Evolutionary conservation across 2,888 invertebrate species (phyloP), one percentile per base, ranked within the genome.

Genomic region (Erebia ligea): DNA sequence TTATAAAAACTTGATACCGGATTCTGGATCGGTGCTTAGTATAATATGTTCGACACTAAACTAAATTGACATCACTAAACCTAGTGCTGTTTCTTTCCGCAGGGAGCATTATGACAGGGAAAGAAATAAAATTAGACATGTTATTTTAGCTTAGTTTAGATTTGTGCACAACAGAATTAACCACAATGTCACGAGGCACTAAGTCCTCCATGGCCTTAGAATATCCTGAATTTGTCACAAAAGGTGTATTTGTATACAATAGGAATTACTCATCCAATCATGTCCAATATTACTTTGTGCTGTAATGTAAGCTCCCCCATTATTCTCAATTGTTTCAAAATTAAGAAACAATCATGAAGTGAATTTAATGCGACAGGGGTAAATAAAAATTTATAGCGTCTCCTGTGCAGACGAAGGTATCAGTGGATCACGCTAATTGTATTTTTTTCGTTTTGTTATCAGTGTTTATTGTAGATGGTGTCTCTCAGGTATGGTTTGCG

Each of bases 291-390:
- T 34, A 17, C 54, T 57, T 48, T 48, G 50, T 59, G 58, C 34
- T 61, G 50, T 56, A 54, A 68, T 45, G 45, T 45, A 68, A 68
- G 34, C 58, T 48, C 58, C 48, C 48, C 48, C 67, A 59, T 67
- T 57, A 48, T 34, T 67, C 58, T 67, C 67, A 59, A 67, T 67
- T 58, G 58, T 17, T 48, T 58, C 19, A 62, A 45, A 45, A 62
- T 48, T 21, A 48, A 48, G 48, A 21, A 48, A 48, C 21, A 62
- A 48, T 48, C 48, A 62, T 62, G 48, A 48, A 62, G 19, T 25
- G 48, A 45, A 62, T 48, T 62, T 8, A 62, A 62, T 45, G 21
- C 48, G 62, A 15, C 21, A 21, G 13, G 62, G 11, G 15, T 48
- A 48, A 62, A 62, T 21, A 21, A 62, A 48, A 62, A 62, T 62